Evolutionary conservation across 2,113 vertebrate genomes (phyloP).

Genomic region (Pholis gunnellus): DNA sequence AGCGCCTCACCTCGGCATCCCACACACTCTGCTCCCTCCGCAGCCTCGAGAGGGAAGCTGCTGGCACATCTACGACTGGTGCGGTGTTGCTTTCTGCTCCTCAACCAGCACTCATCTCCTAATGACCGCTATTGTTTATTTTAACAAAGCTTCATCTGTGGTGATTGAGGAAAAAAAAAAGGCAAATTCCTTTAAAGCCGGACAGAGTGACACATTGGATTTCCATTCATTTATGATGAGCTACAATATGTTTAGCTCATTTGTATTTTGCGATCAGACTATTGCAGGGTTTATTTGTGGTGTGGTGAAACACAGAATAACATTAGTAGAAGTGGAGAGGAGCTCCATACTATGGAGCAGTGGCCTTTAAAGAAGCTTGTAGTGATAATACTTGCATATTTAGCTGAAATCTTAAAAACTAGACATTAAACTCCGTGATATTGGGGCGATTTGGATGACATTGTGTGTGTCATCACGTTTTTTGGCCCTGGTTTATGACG

Average conservation of each 20-base stretch:
- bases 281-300: not conserved
- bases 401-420: not conserved
- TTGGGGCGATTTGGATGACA: not conserved
- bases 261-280: not conserved
- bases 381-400: not conserved
- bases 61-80: not conserved
- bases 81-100: not conserved
- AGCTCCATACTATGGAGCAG: not conserved
- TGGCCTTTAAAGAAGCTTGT: not conserved
- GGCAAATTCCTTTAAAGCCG: not conserved
- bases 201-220: not conserved
- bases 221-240: not conserved
- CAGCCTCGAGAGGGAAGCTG: not conserved
- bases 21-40: conserved; percentile 51
- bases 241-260: not conserved
- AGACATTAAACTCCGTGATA: not conserved
- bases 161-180: not conserved
- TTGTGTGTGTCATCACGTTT: not conserved
- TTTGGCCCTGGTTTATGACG: conserved; percentile 20
- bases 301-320: not conserved
- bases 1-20: conserved; percentile 61
- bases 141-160: not conserved
- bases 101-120: conserved; percentile 6
- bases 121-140: not conserved
- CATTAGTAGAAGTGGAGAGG: not conserved